Evolutionary conservation across 2,797 vertebrate species (phyloP).

Genomic region (Hydrocynus forskahlii): DNA sequence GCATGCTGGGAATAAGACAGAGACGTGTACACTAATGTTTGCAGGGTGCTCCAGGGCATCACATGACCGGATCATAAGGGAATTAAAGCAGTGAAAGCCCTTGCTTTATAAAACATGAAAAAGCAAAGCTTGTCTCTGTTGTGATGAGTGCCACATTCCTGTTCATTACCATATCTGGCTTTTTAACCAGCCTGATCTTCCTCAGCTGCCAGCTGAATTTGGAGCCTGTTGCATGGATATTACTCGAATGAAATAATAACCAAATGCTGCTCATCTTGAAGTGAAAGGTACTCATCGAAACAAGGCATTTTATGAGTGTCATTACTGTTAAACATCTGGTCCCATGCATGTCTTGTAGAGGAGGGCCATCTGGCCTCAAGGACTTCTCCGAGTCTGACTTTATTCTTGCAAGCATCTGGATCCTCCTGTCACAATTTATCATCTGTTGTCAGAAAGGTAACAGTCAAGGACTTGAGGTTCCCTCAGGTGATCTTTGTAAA

Average conservation of each 20-base stretch:
- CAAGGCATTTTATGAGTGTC: neutral
- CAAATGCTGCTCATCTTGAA: neutral
- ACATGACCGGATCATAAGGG: constrained; percentile 1
- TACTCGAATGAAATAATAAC: neutral
- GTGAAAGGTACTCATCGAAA: neutral
- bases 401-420: constrained; percentile 71
- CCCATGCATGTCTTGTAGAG: constrained; percentile 29
- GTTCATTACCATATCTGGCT: constrained; percentile 20
- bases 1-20: constrained; percentile 3
- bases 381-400: constrained; percentile 55
- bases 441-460: constrained; percentile 51
- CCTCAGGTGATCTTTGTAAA: constrained; percentile 32
- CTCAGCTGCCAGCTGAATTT: neutral
- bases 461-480: constrained; percentile 40
- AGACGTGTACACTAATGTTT: neutral
- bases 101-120: neutral
- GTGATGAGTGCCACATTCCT: constrained; percentile 17
- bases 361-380: constrained; percentile 55
- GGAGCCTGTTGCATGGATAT: neutral
- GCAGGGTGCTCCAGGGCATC: neutral
- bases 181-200: neutral
- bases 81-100: constrained; percentile 11
- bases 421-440: constrained; percentile 62
- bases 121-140: neutral
- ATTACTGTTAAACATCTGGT: constrained; percentile 26